Evolutionary conservation across 2,888 invertebrate species (phyloP).

Genomic region (Platerodrilus igneus): DNA sequence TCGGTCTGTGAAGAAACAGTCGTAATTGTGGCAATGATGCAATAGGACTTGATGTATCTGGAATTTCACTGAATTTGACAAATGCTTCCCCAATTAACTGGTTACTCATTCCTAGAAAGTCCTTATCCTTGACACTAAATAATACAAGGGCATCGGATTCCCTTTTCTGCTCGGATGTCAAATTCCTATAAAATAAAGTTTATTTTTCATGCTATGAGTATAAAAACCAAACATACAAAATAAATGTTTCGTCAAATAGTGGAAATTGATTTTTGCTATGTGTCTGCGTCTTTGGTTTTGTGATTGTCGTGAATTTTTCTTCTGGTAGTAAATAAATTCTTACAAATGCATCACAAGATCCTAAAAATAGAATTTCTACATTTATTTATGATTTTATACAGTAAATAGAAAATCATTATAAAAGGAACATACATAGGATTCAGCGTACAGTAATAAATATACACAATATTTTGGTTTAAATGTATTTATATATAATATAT

Average conservation of each 20-base stretch:
- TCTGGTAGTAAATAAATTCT: conserved; percentile 81
- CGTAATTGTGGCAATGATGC: conserved; percentile 67
- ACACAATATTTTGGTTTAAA: too few species aligned
- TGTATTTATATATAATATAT: too few species aligned
- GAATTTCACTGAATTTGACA: conserved; percentile 72
- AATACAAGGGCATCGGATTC: conserved; percentile 68
- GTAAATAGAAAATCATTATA: conserved; percentile 8
- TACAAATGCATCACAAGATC: conserved; percentile 89
- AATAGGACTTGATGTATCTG: conserved; percentile 57
- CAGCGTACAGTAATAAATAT: too few species aligned
- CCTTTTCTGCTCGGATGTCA: conserved; percentile 68
- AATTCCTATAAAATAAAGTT: conserved; percentile 58
- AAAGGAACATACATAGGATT: too few species aligned
- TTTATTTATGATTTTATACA: conserved; percentile 1
- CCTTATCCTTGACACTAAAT: conserved; percentile 94
- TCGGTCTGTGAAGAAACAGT: conserved; percentile 66
- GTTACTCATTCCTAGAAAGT: conserved; percentile 84
- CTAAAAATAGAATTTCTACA: conserved; percentile 56
- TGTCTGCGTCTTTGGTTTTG: conserved; percentile 82
- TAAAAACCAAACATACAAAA: conserved; percentile 67
- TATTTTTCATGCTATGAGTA: neutral
- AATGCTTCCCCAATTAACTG: conserved; percentile 95
- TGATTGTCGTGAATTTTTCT: conserved; percentile 70
- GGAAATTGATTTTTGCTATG: conserved; percentile 92
- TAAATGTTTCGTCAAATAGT: conserved; percentile 90